Evolutionary conservation across 2,888 invertebrate species (phyloP).

Genomic region (Cheilosia impressa): DNA sequence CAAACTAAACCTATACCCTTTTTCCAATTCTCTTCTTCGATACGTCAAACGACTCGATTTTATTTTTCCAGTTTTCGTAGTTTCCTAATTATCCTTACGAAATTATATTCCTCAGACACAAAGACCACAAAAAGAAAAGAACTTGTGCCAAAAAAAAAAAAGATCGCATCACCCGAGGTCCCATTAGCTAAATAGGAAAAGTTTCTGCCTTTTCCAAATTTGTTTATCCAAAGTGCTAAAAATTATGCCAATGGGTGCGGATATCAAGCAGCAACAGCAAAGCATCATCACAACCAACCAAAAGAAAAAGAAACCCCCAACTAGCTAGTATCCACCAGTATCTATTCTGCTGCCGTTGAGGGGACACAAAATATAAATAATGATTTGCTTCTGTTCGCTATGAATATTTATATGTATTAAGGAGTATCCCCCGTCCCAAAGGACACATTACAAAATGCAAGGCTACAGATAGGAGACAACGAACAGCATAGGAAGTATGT

Average conservation of each 20-base stretch:
- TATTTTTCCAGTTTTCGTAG: conserved; percentile 48
- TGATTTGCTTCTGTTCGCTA: conserved; percentile 59
- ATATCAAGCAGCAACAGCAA: conserved; percentile 47
- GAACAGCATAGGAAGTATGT: conserved; percentile 5
- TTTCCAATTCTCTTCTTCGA: conserved; percentile 11
- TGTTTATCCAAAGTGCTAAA: conserved; percentile 53
- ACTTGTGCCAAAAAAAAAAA: conserved; percentile 18
- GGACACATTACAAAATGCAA: conserved; percentile 55
- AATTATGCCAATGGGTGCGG: conserved; percentile 58
- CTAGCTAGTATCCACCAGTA: not conserved
- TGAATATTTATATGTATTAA: conserved; percentile 66
- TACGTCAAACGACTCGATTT: conserved; percentile 49
- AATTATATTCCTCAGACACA: conserved; percentile 17
- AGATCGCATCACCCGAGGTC: conserved; percentile 59
- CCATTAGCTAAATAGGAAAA: conserved; percentile 73
- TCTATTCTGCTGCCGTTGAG: conserved; percentile 31
- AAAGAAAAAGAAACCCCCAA: not conserved
- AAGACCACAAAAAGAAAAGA: conserved; percentile 1
- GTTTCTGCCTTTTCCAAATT: conserved; percentile 61
- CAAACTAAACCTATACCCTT: not conserved
- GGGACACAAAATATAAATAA: conserved; percentile 59
- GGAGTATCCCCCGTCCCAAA: conserved; percentile 45
- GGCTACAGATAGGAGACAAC: conserved; percentile 2
- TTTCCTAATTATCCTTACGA: conserved; percentile 63
- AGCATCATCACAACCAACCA: not conserved